Evolutionary conservation across 2,113 vertebrate genomes (phyloP).

Genomic region (Dermatemys mawii): DNA sequence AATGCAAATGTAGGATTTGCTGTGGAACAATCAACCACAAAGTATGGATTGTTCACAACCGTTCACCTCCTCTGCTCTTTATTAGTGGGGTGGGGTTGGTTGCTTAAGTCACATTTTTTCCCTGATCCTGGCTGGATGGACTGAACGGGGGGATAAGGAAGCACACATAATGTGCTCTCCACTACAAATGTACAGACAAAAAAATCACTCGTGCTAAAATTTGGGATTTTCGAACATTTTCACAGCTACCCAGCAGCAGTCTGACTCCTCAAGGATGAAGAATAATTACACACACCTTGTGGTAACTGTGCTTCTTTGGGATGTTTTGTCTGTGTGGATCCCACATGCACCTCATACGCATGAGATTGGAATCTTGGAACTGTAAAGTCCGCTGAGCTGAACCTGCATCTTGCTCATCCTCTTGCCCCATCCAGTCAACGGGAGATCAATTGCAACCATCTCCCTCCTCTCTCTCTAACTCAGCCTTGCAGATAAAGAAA

Average conservation of each 20-base stretch:
- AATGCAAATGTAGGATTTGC: not conserved
- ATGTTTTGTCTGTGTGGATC: not conserved
- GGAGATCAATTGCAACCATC: not conserved
- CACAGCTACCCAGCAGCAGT: not conserved
- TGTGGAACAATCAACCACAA: not conserved
- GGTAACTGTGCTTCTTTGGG: not conserved
- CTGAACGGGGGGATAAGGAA: not conserved
- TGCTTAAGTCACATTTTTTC: not conserved
- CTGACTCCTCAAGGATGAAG: not conserved
- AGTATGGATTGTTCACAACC: not conserved
- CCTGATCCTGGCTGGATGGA: not conserved
- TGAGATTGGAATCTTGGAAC: not conserved
- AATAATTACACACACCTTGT: not conserved
- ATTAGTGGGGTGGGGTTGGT: not conserved
- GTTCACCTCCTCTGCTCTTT: not conserved
- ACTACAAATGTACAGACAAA: not conserved
- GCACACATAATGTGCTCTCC: not conserved
- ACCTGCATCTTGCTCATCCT: not conserved
- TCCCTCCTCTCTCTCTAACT: not conserved
- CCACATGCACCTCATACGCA: not conserved
- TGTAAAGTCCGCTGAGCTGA: not conserved
- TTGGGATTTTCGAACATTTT: not conserved
- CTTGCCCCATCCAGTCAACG: not conserved
- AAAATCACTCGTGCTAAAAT: not conserved
- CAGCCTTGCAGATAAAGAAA: not conserved